Evolutionary conservation across 1,140 invertebrate species (phyloP).

Genomic region (Nasonia vitripennis): DNA sequence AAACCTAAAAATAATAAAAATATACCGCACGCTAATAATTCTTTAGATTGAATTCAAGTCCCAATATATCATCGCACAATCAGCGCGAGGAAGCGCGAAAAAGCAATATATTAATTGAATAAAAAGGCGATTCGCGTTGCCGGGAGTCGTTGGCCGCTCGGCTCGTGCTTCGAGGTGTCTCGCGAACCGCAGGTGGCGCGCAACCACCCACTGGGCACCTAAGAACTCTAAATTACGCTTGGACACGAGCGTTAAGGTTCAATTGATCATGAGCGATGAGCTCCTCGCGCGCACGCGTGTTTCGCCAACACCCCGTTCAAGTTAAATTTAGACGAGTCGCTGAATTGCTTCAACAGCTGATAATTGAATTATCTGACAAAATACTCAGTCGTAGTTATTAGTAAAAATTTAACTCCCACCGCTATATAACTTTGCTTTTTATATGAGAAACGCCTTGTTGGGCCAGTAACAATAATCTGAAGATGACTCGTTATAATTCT

Average conservation of each 20-base stretch:
- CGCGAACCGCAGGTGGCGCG: conserved; percentile 67
- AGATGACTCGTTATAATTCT: too few relatives aligned
- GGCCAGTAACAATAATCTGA: too few relatives aligned
- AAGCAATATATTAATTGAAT: conserved; percentile 29
- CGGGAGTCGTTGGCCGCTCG: conserved; percentile 57
- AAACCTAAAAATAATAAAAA: too few relatives aligned
- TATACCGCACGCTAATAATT: not conserved
- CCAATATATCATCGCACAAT: not conserved
- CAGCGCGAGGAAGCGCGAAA: conserved; percentile 34
- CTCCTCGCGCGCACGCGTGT: not conserved
- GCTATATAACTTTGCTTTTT: too few relatives aligned
- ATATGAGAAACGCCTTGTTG: too few relatives aligned
- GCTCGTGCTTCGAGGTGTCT: conserved; percentile 65
- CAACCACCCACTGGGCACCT: conserved; percentile 69
- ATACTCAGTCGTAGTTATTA: too few relatives aligned
- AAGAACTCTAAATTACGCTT: conserved; percentile 71
- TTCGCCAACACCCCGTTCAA: not conserved
- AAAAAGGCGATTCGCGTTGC: conserved; percentile 25
- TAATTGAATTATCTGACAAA: too few relatives aligned
- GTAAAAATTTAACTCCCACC: too few relatives aligned
- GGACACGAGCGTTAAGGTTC: conserved; percentile 67
- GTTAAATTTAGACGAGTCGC: not conserved
- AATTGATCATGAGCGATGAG: conserved; percentile 57
- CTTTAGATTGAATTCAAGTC: not conserved
- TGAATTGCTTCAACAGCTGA: not conserved